These are phyloP conservation scores for Gastrophryne carolinensis DNA, from an alignment of 2,797 vertebrate species.

Conservation along the genomic window DNA sequence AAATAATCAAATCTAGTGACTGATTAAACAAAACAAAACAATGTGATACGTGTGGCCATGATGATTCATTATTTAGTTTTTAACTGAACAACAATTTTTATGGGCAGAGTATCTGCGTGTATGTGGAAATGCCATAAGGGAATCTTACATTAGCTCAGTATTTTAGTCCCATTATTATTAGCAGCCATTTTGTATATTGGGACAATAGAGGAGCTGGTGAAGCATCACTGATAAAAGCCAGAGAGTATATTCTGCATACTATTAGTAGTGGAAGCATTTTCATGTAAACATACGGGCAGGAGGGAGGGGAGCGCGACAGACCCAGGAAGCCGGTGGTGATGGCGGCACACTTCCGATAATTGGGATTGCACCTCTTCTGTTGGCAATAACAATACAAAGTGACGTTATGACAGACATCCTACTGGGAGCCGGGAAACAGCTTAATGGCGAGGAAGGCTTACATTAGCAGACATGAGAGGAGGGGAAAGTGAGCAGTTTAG, in stretches of 20 bases:
- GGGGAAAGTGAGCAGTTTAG: background rate
- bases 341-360: conserved; percentile 10
- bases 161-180: too few relatives aligned
- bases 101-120: too few relatives aligned
- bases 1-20: too few relatives aligned
- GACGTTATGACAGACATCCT: background rate
- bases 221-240: background rate
- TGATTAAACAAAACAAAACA: too few relatives aligned
- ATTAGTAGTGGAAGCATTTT: background rate
- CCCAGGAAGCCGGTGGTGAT: conserved; percentile 17
- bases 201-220: background rate
- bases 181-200: background rate
- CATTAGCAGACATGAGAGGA: background rate
- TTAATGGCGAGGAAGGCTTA: background rate
- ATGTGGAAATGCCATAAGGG: too few relatives aligned
- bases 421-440: conserved; percentile 5
- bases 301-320: background rate
- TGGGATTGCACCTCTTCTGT: conserved; percentile 33
- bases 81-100: too few relatives aligned
- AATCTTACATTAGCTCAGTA: too few relatives aligned
- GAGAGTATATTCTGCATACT: background rate
- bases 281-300: background rate
- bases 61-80: too few relatives aligned
- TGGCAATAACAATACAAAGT: conserved; percentile 32
- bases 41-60: too few relatives aligned